phyloP scores from a whole-genome alignment of 2,888 invertebrate genomes.

The Poecilobothrus nobilitatus region DNA sequence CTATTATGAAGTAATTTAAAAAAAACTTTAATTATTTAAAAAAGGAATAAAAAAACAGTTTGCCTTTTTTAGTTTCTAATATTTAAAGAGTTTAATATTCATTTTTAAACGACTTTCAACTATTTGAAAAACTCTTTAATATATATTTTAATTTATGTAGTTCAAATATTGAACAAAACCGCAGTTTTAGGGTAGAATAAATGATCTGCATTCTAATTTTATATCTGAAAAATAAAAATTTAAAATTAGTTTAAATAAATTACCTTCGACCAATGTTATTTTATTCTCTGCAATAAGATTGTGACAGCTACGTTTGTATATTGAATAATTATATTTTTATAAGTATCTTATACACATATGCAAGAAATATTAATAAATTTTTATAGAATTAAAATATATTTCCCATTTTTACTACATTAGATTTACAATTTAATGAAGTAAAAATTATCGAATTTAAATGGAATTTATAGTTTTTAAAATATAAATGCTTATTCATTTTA shows the following conservation, averaged over 20 bases:
- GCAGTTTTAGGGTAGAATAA: too few relatives aligned
- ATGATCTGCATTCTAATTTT: not conserved
- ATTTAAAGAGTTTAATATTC: too few relatives aligned
- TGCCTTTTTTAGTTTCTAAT: too few relatives aligned
- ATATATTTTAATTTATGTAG: not conserved
- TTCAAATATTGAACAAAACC: slow-evolving; percentile 1
- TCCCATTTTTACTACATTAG: not conserved
- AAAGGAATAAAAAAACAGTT: too few relatives aligned
- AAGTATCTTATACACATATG: not conserved
- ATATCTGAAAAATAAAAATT: not conserved
- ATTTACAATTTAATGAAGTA: not conserved
- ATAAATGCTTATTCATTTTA: not conserved
- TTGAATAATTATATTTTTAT: not conserved
- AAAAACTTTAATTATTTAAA: too few relatives aligned
- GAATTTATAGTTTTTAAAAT: not conserved
- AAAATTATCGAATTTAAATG: not conserved
- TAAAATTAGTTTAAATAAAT: not conserved
- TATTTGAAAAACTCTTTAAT: too few relatives aligned
- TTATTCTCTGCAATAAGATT: not conserved
- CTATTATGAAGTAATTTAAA: too few relatives aligned
- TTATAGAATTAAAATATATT: not conserved
- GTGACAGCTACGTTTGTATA: not conserved
- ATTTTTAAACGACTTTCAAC: too few relatives aligned
- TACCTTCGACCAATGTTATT: not conserved
- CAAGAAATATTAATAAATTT: not conserved